Evolutionary conservation across 2,797 vertebrate species (phyloP), one percentile per base, ranked within the genome.

Genomic region (Sebastes taczanowskii): DNA sequence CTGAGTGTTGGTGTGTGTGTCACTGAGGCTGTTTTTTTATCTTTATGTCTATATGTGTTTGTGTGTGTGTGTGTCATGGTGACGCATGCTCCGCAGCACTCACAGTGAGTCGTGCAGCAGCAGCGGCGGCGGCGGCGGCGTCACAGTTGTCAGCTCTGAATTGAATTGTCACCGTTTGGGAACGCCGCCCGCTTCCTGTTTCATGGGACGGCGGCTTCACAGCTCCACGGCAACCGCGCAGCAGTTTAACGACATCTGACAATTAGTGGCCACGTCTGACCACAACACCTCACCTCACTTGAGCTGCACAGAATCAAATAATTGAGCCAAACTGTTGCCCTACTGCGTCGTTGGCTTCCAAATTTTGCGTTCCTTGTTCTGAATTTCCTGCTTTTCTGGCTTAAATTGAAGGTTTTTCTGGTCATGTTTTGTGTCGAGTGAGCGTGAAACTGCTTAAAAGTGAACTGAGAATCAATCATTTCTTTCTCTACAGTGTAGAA

Each of bases 221-320:
- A 71, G 55, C 86, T 86, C 81, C 80, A 49, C n/a, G 4, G 74
- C 38, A 60, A 74, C 81, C 66, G 18, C 25, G 30, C 74, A 32
- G 73, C 68, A 77, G 56, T 16, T 20, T 67, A 52, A 72, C 35
- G 29, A 76, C 78, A 75, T 82, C 59, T 77, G 81, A 82, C 86
- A 83, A 71, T 91, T 91, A 84, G 86, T 81, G 90, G 88, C 74
- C 56, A 0, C 77, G 11, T 76, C 58, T 71, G 81, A 86, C 87
- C 79, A 58, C 68, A 87, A 79, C 83, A 72, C 80, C 85, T 83
- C 82, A 70, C 80, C 85, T 83, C 82, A 49, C 67, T 78, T 1
- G 53, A 85, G 84, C 77, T 66, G 67, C 73, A 23, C 68, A 69
- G 46, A 59, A 22, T 78, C 81, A 9, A 73, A 61, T 76, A 65